A percentile compares a stretch with the other conserved stretches of the same genome.
Evolutionary conservation across 1,140 invertebrate species (phyloP).

Genomic region (Pachypsylla venusta): DNA sequence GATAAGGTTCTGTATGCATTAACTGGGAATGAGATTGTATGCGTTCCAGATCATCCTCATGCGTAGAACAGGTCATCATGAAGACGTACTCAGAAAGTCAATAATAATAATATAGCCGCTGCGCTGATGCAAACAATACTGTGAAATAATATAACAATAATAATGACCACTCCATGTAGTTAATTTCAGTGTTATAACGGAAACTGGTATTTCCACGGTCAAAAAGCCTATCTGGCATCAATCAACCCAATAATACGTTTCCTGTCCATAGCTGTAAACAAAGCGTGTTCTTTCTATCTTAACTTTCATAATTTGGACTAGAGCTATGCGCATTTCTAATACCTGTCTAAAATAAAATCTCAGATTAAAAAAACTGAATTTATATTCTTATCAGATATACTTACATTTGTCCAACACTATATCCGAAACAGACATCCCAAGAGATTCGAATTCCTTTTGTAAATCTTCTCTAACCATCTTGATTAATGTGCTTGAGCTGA

Average conservation of each 20-base stretch:
- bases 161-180: too few species aligned
- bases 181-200: too few species aligned
- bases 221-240: not conserved
- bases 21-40: too few species aligned
- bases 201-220: not conserved
- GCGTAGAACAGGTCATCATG: too few species aligned
- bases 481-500: too few species aligned
- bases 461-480: slow-evolving; percentile 12
- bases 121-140: too few species aligned
- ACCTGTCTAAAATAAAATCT: not conserved
- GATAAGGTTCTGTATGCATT: too few species aligned
- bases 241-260: not conserved
- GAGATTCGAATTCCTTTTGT: slow-evolving; percentile 11
- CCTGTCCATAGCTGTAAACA: not conserved
- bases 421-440: slow-evolving; percentile 10
- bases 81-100: too few species aligned
- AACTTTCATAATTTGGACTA: not conserved
- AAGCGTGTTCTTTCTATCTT: not conserved
- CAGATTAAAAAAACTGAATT: too few species aligned
- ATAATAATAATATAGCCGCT: too few species aligned
- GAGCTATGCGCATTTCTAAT: not conserved
- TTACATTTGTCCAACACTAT: slow-evolving; percentile 18
- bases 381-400: not conserved
- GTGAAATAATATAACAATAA: too few species aligned
- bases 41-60: too few species aligned